phyloP scores from a whole-genome alignment of 2,113 vertebrate species.

The Oryzias javanicus region DNA sequence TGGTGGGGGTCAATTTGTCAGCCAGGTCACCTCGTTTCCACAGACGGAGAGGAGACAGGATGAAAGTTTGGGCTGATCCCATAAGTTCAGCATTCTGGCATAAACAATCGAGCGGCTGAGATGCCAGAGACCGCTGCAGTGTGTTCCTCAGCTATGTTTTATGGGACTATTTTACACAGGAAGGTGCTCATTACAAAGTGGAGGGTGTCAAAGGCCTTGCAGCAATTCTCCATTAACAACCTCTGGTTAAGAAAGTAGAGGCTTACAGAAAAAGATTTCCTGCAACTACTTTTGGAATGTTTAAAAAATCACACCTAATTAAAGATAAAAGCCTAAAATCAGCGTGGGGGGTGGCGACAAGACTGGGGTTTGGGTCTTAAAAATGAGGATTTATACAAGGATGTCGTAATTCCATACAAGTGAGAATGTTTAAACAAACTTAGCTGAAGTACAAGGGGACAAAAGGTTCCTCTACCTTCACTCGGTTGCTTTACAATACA shows the following conservation, averaged over 20 bases:
- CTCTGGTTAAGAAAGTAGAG: conserved; percentile 49
- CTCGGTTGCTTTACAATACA: conserved; percentile 48
- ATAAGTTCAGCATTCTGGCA: conserved; percentile 18
- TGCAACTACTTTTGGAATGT: conserved; percentile 44
- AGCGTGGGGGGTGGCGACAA: conserved; percentile 33
- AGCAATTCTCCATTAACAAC: conserved; percentile 57
- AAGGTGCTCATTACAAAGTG: conserved; percentile 49
- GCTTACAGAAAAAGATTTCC: conserved; percentile 40
- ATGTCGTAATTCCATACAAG: conserved; percentile 18
- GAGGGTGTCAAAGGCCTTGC: conserved; percentile 50
- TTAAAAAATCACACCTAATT: conserved; percentile 63
- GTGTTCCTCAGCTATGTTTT: conserved; percentile 51
- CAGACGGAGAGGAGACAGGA: conserved; percentile 31
- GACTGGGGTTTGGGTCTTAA: conserved; percentile 5
- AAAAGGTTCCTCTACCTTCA: conserved; percentile 40
- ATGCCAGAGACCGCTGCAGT: conserved; percentile 30
- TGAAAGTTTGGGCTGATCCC: conserved; percentile 17
- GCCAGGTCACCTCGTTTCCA: conserved; percentile 56
- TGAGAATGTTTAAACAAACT: conserved; percentile 27
- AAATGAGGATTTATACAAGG: conserved; percentile 16
- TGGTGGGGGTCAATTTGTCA: conserved; percentile 57
- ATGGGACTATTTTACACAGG: conserved; percentile 55
- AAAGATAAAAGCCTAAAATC: conserved; percentile 55
- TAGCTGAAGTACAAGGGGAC: conserved; percentile 26
- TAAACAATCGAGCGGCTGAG: conserved; percentile 14